Percentiles rank a stretch among this genome's conserved stretches.
Evolutionary conservation across 2,888 invertebrate genomes (phyloP).

Genomic region (Epinotia bilunana): DNA sequence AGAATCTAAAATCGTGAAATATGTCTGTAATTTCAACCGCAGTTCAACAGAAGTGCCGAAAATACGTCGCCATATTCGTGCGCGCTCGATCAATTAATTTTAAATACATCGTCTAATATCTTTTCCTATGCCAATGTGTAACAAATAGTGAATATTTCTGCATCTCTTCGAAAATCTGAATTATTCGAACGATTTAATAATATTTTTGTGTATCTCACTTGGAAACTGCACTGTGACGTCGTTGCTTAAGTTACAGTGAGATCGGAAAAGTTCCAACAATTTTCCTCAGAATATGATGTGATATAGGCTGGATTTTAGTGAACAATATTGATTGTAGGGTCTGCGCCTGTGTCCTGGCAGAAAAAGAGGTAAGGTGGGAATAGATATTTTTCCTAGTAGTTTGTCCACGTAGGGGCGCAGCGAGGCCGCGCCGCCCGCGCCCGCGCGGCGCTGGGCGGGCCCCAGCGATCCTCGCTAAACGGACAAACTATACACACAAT

Average conservation of each 20-base stretch:
- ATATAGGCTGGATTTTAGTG: slow-evolving; percentile 56
- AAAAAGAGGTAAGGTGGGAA: slow-evolving; percentile 61
- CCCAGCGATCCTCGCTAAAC: slow-evolving; percentile 51
- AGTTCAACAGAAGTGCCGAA: background rate
- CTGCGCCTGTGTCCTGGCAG: slow-evolving; percentile 71
- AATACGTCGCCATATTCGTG: background rate
- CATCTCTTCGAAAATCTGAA: slow-evolving; percentile 11
- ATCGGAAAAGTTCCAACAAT: slow-evolving; percentile 78
- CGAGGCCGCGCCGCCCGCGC: slow-evolving; percentile 62
- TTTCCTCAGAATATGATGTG: slow-evolving; percentile 64
- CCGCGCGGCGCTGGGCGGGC: slow-evolving; percentile 68
- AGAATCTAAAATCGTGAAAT: background rate
- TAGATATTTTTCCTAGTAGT: slow-evolving; percentile 64
- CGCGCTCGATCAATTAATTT: slow-evolving; percentile 18
- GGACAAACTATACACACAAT: slow-evolving; percentile 43
- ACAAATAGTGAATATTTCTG: slow-evolving; percentile 6
- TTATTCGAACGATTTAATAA: slow-evolving; percentile 26
- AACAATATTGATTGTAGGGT: slow-evolving; percentile 56
- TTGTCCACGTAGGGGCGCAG: slow-evolving; percentile 65
- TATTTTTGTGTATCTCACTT: slow-evolving; percentile 43
- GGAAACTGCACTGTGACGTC: slow-evolving; percentile 52
- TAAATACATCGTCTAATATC: slow-evolving; percentile 9
- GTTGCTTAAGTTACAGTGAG: slow-evolving; percentile 61
- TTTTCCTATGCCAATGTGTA: slow-evolving; percentile 5
- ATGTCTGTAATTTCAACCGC: background rate